Evolutionary conservation across 2,888 invertebrate species (phyloP), one percentile per base, ranked within the genome.

Genomic region (Pristionchus maxplancki): DNA sequence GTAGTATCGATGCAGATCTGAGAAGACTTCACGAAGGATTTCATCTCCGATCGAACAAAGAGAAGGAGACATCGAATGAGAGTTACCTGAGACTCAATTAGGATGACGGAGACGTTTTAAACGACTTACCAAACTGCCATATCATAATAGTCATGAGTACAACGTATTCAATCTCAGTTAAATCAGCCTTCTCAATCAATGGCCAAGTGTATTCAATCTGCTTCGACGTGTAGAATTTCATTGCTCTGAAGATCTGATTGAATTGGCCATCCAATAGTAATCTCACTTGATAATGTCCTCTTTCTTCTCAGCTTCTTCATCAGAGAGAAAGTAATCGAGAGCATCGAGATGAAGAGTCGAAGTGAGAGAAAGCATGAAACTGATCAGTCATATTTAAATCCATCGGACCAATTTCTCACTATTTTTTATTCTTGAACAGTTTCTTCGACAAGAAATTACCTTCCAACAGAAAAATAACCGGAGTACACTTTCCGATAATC

Each of bases 1-100:
- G 24, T 83, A 83, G 37, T 83, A 83, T 83, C 82, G 50, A 83
- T 83, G 82, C 0, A 83, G 82, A 83, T 83, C 82, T 5, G 53
- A 53, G 53, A 50, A 83, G 24, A 83, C 28, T 28, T 83, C 82
- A 24, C 53, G 37, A 9, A 50, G 82, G 15, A 83, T 83, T 83
- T 83, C 82, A 13, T 83, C 82, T 17, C 82, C 53, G 20, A 53
- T 31, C 8, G 82, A 34, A 44, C 82, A 83, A 2, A 83, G 34
- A 20, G 37, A 37, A 34, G 53, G 17, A 1, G 53, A 17, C 6
- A 53, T 83, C 53, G 82, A 83, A 20, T n/a, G 82, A 24, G 34
- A 8, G 9, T 37, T 53, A 2, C 53, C 82, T 83, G 31, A 34
- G 53, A 67, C 3, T 67, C 15, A 9, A 31, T 24, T 0, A 62